phyloP scores from a whole-genome alignment of 1,140 invertebrate genomes.

The Apis dorsata region DNA sequence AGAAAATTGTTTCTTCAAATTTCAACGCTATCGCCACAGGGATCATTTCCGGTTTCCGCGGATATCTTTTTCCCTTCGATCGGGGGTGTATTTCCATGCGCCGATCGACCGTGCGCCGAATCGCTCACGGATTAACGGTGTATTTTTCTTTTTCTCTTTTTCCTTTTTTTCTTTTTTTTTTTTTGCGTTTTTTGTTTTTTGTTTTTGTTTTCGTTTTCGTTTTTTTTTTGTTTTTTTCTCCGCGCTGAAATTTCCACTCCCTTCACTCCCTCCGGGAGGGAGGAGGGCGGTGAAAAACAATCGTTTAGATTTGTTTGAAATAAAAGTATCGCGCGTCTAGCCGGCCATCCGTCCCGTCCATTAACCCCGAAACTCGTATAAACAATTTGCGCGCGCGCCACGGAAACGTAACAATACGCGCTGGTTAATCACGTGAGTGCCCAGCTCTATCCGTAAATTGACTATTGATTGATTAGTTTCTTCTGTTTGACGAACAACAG shows the following conservation, averaged over 20 bases:
- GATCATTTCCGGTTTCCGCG: too few species aligned
- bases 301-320: conserved; percentile 44
- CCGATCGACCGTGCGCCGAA: too few species aligned
- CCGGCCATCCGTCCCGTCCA: conserved; percentile 7
- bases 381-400: conserved; percentile 34
- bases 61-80: too few species aligned
- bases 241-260: background rate
- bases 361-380: conserved; percentile 37
- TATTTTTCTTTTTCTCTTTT: background rate
- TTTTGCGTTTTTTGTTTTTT: too few species aligned
- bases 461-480: conserved; percentile 52
- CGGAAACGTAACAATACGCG: conserved; percentile 38
- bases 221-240: background rate
- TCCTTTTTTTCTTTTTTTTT: background rate
- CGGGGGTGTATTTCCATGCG: too few species aligned
- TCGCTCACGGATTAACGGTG: too few species aligned
- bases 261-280: too few species aligned
- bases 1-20: too few species aligned
- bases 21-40: too few species aligned
- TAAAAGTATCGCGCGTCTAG: conserved; percentile 26
- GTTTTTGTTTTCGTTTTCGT: too few species aligned
- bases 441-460: conserved; percentile 46
- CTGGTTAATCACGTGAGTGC: conserved; percentile 47
- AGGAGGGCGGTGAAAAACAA: conserved; percentile 14
- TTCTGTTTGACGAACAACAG: conserved; percentile 40